Conservation (phyloP, 2,888 invertebrate species). For the Embidobia sp. region DNA sequence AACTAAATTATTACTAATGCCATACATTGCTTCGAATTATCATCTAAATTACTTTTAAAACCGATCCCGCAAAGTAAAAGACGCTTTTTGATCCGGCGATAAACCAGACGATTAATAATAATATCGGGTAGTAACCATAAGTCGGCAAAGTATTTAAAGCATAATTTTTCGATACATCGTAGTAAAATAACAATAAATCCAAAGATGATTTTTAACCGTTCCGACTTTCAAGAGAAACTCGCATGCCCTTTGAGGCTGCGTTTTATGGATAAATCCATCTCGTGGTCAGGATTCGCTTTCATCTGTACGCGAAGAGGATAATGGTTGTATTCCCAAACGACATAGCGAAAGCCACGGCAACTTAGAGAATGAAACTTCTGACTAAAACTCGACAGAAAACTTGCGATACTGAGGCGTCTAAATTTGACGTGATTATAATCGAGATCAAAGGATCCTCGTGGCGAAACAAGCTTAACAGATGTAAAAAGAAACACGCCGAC, state of each 20-base stretch:
- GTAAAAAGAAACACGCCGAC: slow-evolving; percentile 44
- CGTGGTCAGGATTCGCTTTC: slow-evolving; percentile 79
- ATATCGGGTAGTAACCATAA: not conserved
- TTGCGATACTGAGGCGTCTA: slow-evolving; percentile 62
- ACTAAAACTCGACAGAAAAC: slow-evolving; percentile 66
- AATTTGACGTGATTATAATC: slow-evolving; percentile 67
- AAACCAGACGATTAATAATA: too few relatives aligned
- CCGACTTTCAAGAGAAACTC: slow-evolving; percentile 70
- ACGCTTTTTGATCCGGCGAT: too few relatives aligned
- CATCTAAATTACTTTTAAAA: too few relatives aligned
- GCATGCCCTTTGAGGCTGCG: slow-evolving; percentile 68
- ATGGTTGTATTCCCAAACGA: slow-evolving; percentile 79
- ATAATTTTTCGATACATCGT: slow-evolving; percentile 20
- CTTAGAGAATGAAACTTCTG: slow-evolving; percentile 49
- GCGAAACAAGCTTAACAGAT: slow-evolving; percentile 41
- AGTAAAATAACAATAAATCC: slow-evolving; percentile 42
- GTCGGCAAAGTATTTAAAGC: slow-evolving; percentile 8
- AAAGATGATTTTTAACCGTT: slow-evolving; percentile 59
- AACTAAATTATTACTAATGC: not conserved
- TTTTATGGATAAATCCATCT: slow-evolving; percentile 76
- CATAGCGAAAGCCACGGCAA: slow-evolving; percentile 65
- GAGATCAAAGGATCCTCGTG: slow-evolving; percentile 69
- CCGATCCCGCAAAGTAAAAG: too few relatives aligned
- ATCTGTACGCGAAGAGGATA: slow-evolving; percentile 76
- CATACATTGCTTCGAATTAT: too few relatives aligned